phyloP scores from a whole-genome alignment of 2,113 vertebrate genomes.

The Vidua macroura region DNA sequence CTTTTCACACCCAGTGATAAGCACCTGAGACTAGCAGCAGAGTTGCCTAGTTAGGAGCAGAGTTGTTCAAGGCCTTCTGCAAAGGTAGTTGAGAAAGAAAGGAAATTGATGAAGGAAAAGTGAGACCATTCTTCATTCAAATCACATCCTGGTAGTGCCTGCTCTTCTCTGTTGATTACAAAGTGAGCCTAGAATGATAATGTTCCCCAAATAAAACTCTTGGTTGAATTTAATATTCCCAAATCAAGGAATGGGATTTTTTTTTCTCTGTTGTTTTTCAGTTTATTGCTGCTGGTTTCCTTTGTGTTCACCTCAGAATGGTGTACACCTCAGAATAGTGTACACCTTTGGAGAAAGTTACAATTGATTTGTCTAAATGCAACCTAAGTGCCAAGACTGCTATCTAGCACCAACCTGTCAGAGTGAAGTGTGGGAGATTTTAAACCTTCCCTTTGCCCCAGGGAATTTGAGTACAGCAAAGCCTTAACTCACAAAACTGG shows the following conservation, averaged over 20 bases:
- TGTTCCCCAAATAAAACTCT: neutral
- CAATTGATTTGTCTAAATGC: neutral
- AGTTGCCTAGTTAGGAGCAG: neutral
- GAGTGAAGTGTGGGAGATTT: neutral
- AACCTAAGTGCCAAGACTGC: neutral
- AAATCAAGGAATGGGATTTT: neutral
- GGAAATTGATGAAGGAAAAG: neutral
- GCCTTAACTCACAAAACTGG: neutral
- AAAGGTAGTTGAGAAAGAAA: neutral
- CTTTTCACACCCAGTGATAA: neutral
- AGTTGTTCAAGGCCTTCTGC: constrained; percentile 1
- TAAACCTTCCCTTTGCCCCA: neutral
- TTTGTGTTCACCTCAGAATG: neutral
- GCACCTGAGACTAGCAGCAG: neutral
- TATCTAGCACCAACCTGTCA: neutral
- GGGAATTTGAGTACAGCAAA: neutral
- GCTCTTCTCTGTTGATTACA: neutral
- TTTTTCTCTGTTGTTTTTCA: neutral
- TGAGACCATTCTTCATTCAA: neutral
- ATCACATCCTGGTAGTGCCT: neutral
- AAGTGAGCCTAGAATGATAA: neutral
- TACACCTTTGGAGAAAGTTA: neutral
- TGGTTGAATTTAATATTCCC: neutral
- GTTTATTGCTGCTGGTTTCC: neutral
- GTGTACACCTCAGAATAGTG: neutral